Base-by-base conservation (phyloP, 1,140 invertebrate genomes). In the Lamellibrachia luymesi region DNA sequence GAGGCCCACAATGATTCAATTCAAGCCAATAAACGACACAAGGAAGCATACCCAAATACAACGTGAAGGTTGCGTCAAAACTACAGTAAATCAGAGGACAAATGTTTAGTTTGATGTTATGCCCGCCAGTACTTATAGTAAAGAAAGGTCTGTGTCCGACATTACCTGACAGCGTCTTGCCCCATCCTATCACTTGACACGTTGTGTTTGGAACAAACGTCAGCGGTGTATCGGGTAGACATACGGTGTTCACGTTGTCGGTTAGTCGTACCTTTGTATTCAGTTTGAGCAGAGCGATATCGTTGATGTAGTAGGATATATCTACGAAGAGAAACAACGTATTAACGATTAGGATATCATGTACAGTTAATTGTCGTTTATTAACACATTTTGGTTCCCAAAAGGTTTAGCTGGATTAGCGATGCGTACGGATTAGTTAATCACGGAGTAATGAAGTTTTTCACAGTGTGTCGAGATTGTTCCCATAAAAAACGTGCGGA, bases 231-330 rank as follows among this genome's bases (percentile, higher is more conserved):
- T 50, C 49, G 38, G 92, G 51, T 10, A 49, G 7, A 51, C 92
- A 93, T 38, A 93, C 52, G n/a, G 50, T 10, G 89, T 64, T 93
- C 52, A 93, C 92, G 89, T 93, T 52, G 80, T 93, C 92, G 4
- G 92, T 93, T 56, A 90, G 49, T 13, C 56, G 92, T 90, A 93
- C 89, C 22, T 17, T 8, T 6, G 27, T 5, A 49, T 90, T 90
- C 64, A 93, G 89, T 90, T 93, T 93, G 4, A 93, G 89, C 89
- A 93, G 52, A 93, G 92, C 56, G 25, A 90, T 50, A 27, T 93
- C 92, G 52, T 50, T 6, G n/a, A 93, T 93, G 52, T 93, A 93
- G 89, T 89, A 93, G 38, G 27, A 89, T 64, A 50, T 52, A 64
- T 92, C 92, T 92, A 52, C 64, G 27, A 91, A 8, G 90, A 91